Conservation (phyloP, 2,888 invertebrate species). For the Nephrotoma guestfalica region DNA sequence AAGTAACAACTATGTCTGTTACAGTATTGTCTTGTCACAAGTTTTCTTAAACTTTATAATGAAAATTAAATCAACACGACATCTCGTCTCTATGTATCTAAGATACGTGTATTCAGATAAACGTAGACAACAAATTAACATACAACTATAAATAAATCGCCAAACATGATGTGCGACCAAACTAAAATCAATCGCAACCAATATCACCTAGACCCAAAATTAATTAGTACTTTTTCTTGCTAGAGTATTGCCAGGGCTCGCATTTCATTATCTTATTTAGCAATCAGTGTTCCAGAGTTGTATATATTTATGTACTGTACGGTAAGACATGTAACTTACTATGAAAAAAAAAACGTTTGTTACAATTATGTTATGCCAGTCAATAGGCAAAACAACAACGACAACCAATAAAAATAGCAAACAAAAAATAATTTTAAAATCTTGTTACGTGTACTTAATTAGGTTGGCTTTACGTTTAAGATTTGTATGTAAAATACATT, state of each 20-base stretch:
- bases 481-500: neutral
- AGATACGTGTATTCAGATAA: neutral
- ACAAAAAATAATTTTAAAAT: neutral
- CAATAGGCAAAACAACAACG: neutral
- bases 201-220: neutral
- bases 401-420: neutral
- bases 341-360: neutral
- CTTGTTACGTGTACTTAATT: neutral
- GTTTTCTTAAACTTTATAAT: neutral
- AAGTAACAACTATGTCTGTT: neutral
- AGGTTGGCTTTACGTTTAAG: neutral
- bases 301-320: neutral
- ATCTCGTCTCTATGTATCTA: neutral
- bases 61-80: neutral
- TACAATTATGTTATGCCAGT: neutral
- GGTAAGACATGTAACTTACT: neutral
- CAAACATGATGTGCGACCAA: neutral
- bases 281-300: neutral
- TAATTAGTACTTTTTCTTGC: neutral
- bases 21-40: neutral
- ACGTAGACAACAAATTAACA: neutral
- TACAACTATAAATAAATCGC: neutral
- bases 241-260: neutral
- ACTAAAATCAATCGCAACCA: neutral
- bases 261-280: neutral